A percentile compares a stretch with the other conserved stretches of the same genome.
Evolutionary conservation across 64 coral and sea anemone species (phyloP).

Genomic region (Actinia equina): DNA sequence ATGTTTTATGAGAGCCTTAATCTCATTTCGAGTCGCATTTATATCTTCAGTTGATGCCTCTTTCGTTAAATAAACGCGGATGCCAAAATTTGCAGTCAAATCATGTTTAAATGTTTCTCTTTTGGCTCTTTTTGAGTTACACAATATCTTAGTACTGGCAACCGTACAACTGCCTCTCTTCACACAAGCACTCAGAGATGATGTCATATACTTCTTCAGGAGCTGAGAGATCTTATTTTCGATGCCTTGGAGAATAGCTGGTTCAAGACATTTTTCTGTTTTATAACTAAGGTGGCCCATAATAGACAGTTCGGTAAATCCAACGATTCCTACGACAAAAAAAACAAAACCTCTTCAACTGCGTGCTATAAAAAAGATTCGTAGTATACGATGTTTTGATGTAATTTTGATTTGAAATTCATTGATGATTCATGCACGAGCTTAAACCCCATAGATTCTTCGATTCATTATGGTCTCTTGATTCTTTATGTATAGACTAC

Average conservation of each 20-base stretch:
- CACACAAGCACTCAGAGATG: not conserved
- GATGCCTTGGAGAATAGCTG: conserved; percentile 1
- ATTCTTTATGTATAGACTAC: no score
- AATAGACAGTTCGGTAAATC: not conserved
- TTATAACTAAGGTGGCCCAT: not conserved
- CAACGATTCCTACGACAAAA: not conserved
- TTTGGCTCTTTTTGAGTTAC: not conserved
- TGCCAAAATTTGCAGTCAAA: not conserved
- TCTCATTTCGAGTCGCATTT: conserved; percentile 2
- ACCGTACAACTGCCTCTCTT: not conserved
- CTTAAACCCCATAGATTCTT: no score
- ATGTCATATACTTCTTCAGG: not conserved
- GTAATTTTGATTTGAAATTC: no score
- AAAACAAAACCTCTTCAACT: not conserved
- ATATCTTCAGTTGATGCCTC: not conserved
- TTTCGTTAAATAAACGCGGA: conserved; percentile 9
- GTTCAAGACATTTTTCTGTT: not conserved
- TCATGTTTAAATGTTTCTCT: not conserved
- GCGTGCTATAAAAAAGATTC: no score
- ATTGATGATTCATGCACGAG: no score
- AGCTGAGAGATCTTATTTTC: conserved; percentile 1
- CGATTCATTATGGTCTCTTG: no score
- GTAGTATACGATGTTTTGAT: no score
- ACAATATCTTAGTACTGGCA: not conserved
- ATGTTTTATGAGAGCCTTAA: not conserved